Percentiles rank a stretch among this genome's conserved stretches.
phyloP scores from a whole-genome alignment of 2,113 vertebrate species.

The Noturus placidus region DNA sequence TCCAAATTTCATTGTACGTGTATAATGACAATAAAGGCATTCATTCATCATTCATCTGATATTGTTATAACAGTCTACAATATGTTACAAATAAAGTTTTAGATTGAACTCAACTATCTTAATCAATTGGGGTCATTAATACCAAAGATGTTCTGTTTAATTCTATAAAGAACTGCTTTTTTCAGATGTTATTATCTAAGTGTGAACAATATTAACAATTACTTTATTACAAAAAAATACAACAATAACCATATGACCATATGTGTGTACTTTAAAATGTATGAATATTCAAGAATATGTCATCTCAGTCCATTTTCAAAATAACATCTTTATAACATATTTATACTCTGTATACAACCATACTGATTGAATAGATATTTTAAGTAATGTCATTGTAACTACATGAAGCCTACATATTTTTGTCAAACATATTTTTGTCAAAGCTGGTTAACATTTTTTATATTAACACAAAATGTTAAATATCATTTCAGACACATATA shows the following conservation, averaged over 20 bases:
- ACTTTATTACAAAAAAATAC: background rate
- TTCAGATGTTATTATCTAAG: background rate
- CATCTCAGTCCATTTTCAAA: background rate
- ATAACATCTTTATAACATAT: background rate
- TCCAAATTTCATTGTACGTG: no score
- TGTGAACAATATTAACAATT: background rate
- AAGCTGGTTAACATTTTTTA: background rate
- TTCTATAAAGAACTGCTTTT: background rate
- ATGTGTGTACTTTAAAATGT: background rate
- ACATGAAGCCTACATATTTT: background rate
- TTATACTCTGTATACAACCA: constrained; percentile 48
- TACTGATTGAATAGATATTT: background rate
- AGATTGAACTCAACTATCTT: background rate
- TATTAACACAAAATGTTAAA: constrained; percentile 9
- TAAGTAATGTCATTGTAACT: background rate
- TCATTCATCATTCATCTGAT: no score
- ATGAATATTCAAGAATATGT: background rate
- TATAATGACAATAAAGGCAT: no score
- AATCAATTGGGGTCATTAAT: background rate
- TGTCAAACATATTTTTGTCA: background rate
- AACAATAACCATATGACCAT: background rate
- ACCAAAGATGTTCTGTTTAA: background rate
- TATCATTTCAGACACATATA: constrained; percentile 8
- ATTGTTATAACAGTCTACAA: background rate
- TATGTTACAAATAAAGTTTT: background rate